Percentiles rank a stretch among this genome's conserved stretches.
phyloP scores from a whole-genome alignment of 2,888 invertebrate species.

The Blera fallax region DNA sequence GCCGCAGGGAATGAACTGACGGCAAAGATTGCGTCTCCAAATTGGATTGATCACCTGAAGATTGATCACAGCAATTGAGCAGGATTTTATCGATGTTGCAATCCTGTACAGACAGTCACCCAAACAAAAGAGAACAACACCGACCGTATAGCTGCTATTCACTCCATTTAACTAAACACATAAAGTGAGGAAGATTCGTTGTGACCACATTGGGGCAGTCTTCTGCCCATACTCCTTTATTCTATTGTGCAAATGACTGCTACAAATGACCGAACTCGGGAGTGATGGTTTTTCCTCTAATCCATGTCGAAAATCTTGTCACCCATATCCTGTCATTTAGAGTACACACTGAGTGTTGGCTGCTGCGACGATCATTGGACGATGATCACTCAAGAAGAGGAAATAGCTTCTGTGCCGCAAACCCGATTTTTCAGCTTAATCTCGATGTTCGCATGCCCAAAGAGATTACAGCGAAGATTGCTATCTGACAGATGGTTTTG shows the following conservation, averaged over 20 bases:
- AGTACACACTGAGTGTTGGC: slow-evolving; percentile 1
- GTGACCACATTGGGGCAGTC: slow-evolving; percentile 44
- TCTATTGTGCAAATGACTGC: slow-evolving; percentile 57
- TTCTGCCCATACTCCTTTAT: slow-evolving; percentile 12
- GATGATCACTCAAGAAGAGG: slow-evolving; percentile 51
- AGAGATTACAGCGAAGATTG: slow-evolving; percentile 43
- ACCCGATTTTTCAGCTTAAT: slow-evolving; percentile 51
- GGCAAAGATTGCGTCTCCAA: slow-evolving; percentile 54
- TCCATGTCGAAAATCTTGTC: slow-evolving; percentile 63
- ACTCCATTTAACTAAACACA: slow-evolving; percentile 19
- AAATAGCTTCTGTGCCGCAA: slow-evolving; percentile 40
- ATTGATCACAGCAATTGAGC: slow-evolving; percentile 61
- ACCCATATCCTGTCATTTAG: slow-evolving; percentile 38
- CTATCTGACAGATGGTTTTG: slow-evolving; percentile 64
- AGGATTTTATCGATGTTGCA: slow-evolving; percentile 50
- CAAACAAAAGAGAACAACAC: slow-evolving; percentile 32
- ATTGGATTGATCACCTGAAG: slow-evolving; percentile 65
- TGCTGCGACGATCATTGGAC: not conserved
- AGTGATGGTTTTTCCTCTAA: slow-evolving; percentile 46
- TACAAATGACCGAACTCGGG: slow-evolving; percentile 51
- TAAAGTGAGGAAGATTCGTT: slow-evolving; percentile 31
- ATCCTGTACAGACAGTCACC: not conserved
- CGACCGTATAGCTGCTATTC: slow-evolving; percentile 16
- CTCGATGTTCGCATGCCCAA: slow-evolving; percentile 41
- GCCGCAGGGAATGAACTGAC: not conserved